Conservation (phyloP, 2,113 vertebrate genomes). For the Pagrus major region DNA sequence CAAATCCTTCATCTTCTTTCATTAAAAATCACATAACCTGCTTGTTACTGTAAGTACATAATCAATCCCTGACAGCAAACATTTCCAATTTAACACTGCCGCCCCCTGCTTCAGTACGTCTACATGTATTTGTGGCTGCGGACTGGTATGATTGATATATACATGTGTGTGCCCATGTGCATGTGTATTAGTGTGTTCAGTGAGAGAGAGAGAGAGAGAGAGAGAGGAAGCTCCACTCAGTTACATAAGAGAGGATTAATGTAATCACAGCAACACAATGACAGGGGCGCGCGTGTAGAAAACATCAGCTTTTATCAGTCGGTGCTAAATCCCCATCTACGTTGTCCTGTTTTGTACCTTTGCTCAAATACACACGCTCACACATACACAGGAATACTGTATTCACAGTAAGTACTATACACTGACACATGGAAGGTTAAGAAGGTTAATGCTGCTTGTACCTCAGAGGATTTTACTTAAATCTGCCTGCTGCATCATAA, state of each 20-base stretch:
- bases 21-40: slow-evolving; percentile 6
- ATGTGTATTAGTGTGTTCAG: slow-evolving; percentile 9
- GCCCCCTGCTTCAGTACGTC: slow-evolving; percentile 14
- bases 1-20: slow-evolving; percentile 35
- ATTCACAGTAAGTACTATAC: slow-evolving; percentile 8
- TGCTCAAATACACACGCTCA: slow-evolving; percentile 5
- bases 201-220: neutral
- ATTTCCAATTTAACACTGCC: slow-evolving; percentile 8
- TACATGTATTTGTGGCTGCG: slow-evolving; percentile 20
- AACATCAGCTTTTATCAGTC: slow-evolving; percentile 58
- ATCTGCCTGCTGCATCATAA: slow-evolving; percentile 13
- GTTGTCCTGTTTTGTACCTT: slow-evolving; percentile 42
- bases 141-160: slow-evolving; percentile 40
- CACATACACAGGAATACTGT: neutral
- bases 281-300: slow-evolving; percentile 22
- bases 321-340: slow-evolving; percentile 55
- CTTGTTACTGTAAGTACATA: neutral
- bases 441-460: slow-evolving; percentile 34
- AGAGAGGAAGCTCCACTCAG: slow-evolving; percentile 35
- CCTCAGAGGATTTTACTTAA: slow-evolving; percentile 43
- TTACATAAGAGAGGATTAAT: slow-evolving; percentile 81
- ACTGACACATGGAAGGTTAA: slow-evolving; percentile 11
- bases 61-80: neutral
- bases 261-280: slow-evolving; percentile 60
- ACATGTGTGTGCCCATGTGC: slow-evolving; percentile 26